Evolutionary conservation across 2,113 vertebrate genomes (phyloP).

Genomic region (Neoarius graeffei): DNA sequence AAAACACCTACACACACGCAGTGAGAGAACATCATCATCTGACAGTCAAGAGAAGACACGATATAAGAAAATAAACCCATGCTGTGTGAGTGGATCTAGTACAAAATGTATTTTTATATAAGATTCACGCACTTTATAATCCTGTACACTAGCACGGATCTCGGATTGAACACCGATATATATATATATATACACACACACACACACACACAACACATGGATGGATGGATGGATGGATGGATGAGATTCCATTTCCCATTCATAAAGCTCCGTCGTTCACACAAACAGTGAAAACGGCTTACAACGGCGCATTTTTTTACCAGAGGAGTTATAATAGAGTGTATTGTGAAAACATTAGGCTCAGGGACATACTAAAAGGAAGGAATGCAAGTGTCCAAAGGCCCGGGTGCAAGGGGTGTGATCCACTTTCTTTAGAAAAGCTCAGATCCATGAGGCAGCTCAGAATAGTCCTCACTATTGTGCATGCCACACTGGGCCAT

Average conservation of each 20-base stretch:
- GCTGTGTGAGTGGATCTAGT: background rate
- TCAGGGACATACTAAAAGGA: constrained; percentile 26
- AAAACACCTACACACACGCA: constrained; percentile 65
- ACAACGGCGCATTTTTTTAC: constrained; percentile 16
- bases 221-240: too few species aligned
- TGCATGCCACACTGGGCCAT: constrained; percentile 38
- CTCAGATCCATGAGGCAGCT: constrained; percentile 44
- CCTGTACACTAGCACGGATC: background rate
- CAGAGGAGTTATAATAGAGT: constrained; percentile 21
- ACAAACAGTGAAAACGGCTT: constrained; percentile 21
- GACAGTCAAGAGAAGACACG: background rate
- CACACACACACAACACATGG: background rate
- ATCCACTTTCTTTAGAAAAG: constrained; percentile 38
- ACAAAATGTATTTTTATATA: background rate
- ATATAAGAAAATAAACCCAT: background rate
- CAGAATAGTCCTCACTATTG: constrained; percentile 46
- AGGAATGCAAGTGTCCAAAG: constrained; percentile 28
- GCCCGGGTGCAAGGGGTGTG: constrained; percentile 21
- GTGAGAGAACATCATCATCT: constrained; percentile 25
- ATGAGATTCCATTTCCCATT: background rate
- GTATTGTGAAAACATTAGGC: constrained; percentile 49
- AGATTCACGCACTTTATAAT: too few species aligned
- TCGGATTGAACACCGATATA: background rate
- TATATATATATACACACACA: too few species aligned
- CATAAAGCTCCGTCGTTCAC: background rate